Conservation (phyloP, 2,113 vertebrate species). For the Phaethornis superciliosus region DNA sequence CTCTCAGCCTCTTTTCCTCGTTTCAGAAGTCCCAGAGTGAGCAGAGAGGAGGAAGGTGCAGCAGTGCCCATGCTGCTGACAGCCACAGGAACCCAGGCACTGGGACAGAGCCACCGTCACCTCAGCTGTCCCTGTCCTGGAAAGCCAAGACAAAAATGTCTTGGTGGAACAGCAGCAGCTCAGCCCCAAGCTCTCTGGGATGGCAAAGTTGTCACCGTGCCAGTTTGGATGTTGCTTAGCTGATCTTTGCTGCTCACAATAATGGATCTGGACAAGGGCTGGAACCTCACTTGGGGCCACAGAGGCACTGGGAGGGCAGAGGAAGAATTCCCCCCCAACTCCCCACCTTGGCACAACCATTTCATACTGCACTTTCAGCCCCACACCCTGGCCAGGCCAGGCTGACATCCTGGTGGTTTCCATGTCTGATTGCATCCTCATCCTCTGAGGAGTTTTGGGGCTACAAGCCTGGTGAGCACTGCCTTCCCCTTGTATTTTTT, state of each 20-base stretch:
- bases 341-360: no score
- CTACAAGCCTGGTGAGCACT: neutral
- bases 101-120: neutral
- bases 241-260: neutral
- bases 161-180: neutral
- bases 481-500: neutral
- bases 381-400: neutral
- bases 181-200: neutral
- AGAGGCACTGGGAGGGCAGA: no score
- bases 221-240: neutral
- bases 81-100: neutral
- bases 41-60: neutral
- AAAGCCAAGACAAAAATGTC: neutral
- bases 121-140: neutral
- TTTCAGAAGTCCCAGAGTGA: neutral
- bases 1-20: neutral
- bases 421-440: fast-evolving
- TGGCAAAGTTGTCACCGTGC: neutral
- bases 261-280: neutral
- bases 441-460: neutral
- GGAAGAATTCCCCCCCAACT: no score
- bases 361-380: no score
- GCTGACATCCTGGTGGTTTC: neutral
- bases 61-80: neutral
- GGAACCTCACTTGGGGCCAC: no score